Evolutionary conservation across 2,888 invertebrate species (phyloP), one percentile per base, ranked within the genome.

Genomic region (Aphodius granarius): DNA sequence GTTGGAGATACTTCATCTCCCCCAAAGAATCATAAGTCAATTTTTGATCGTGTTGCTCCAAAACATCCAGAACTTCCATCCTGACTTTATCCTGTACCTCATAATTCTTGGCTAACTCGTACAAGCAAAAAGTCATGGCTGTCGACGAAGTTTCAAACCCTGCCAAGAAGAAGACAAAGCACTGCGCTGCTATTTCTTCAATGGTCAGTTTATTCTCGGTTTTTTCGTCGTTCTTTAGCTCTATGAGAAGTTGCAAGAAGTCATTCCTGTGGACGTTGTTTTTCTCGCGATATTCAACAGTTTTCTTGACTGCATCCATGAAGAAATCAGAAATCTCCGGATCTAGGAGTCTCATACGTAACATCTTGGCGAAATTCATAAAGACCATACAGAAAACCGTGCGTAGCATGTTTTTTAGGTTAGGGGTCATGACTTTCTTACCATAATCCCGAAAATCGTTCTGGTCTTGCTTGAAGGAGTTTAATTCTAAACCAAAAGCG

Each of bases 61-160:
- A 63, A 3, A 83, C 82, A 0, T 78, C 66, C 0, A 81, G 74
- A 5, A 89, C 83, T 80, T 90, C 89, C 1, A 83, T 23, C 13
- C 88, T 84, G 2, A 89, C 76, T 77, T 84, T 87, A 0, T 86
- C 81, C 76, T 90, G 90, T 0, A 88, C 77, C 0, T 87, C 83
- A 0, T 82, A 84, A 78, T 89, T 83, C 16, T 77, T 73, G 0
- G 91, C 90, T 65, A 92, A 80, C 15, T 89, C 88, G 80, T 90
- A 89, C 9, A 89, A 85, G 0, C 89, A 89, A 78, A 90, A 91
- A 0, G 90, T 89, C 62, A 91, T 81, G n/a, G 90, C 82, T 0
- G 90, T 90, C 73, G 91, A 89, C 0, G 91, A 90, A 0, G 91
- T 91, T 81, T 92, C 91, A 80, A 89, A 91, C 0, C 91, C 91